phyloP scores from a whole-genome alignment of 2,888 invertebrate genomes.

The Imbricaverruca yamaguchii region DNA sequence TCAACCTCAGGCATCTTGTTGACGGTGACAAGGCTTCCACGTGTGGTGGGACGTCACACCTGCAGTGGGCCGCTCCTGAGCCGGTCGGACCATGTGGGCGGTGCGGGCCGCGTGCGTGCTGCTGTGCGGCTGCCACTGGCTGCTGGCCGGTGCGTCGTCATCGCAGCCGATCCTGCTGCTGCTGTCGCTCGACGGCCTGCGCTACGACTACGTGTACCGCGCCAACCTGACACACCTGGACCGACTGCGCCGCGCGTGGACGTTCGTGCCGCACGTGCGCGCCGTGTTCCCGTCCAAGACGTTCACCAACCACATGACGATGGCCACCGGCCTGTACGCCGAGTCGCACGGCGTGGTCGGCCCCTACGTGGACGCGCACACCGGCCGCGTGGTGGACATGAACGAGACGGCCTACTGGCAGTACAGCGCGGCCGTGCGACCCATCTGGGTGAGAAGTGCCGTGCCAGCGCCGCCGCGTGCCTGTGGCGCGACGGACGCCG shows the following conservation, averaged over 20 bases:
- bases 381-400: background rate
- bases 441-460: background rate
- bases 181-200: constrained; percentile 62
- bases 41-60: too few relatives aligned
- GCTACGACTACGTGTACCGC: constrained; percentile 56
- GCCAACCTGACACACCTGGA: constrained; percentile 51
- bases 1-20: too few relatives aligned
- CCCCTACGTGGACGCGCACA: background rate
- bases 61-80: too few relatives aligned
- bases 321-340: constrained; percentile 48
- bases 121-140: background rate
- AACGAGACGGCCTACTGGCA: constrained; percentile 1
- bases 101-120: background rate
- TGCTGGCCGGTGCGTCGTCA: background rate
- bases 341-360: constrained; percentile 11
- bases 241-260: constrained; percentile 49
- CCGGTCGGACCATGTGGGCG: too few relatives aligned
- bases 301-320: constrained; percentile 64
- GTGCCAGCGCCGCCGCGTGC: background rate
- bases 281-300: constrained; percentile 63
- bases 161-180: constrained; percentile 43
- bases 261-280: constrained; percentile 51
- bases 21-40: too few relatives aligned
- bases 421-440: background rate
- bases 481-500: too few relatives aligned